A percentile compares a stretch with the other conserved stretches of the same genome.
These are phyloP conservation scores for Itoplectis maculator DNA, from an alignment of 2,888 invertebrate species.

Conservation along the genomic window DNA sequence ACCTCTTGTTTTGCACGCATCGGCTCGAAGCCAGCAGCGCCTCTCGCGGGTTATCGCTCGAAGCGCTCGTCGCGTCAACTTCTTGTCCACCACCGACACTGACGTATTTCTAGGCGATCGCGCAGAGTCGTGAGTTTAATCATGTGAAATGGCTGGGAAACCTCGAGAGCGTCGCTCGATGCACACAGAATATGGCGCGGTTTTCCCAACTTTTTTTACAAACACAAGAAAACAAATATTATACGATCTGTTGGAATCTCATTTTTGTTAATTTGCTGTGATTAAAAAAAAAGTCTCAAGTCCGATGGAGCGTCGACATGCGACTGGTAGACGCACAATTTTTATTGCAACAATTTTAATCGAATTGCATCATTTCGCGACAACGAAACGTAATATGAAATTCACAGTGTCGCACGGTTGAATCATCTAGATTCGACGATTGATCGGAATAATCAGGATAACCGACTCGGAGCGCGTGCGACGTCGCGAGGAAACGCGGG, in stretches of 20 bases:
- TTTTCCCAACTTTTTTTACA: neutral
- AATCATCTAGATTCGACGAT: conserved; percentile 30
- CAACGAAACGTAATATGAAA: no score
- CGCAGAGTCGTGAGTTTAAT: conserved; percentile 5
- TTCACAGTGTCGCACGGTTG: neutral
- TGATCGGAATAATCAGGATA: conserved; percentile 44
- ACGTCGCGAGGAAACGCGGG: conserved; percentile 50
- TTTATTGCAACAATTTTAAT: no score
- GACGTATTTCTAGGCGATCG: conserved; percentile 13
- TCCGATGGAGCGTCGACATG: no score
- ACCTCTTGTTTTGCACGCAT: conserved; percentile 36
- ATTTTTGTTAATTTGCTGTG: no score
- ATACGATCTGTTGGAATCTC: no score
- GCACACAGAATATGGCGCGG: neutral
- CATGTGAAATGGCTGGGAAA: conserved; percentile 1
- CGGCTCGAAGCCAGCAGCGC: conserved; percentile 27
- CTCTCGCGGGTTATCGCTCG: conserved; percentile 10
- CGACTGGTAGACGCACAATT: no score
- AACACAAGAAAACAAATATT: neutral
- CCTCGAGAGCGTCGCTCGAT: neutral
- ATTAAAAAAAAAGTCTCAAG: no score
- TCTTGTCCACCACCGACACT: conserved; percentile 16
- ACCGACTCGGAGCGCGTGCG: conserved; percentile 24
- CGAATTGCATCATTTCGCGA: no score
- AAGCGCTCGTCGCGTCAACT: conserved; percentile 34